phyloP scores from a whole-genome alignment of 1,140 invertebrate species.

The Neuroterus valhalla region DNA sequence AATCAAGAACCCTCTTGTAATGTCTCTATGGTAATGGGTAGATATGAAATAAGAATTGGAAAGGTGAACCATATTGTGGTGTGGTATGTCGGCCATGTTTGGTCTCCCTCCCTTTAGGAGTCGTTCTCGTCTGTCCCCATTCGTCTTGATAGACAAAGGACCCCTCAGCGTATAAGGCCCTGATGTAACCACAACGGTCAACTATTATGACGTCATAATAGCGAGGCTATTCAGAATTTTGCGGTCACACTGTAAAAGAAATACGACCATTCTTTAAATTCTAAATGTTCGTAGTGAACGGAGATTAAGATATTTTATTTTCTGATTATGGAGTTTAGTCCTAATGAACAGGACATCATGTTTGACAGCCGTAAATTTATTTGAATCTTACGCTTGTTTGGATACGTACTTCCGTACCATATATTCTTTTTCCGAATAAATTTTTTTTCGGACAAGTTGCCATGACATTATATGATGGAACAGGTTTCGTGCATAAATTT shows the following conservation, averaged over 20 bases:
- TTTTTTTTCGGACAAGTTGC: no score
- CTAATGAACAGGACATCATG: neutral
- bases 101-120: constrained; percentile 32
- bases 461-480: no score
- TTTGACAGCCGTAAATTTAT: neutral
- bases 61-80: constrained; percentile 1
- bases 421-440: no score
- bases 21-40: neutral
- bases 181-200: constrained; percentile 1
- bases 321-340: neutral
- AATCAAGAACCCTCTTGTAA: no score
- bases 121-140: neutral
- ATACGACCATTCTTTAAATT: constrained; percentile 11
- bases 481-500: neutral
- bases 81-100: constrained; percentile 36
- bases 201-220: constrained; percentile 7
- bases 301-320: constrained; percentile 14
- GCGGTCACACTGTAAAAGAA: neutral
- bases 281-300: neutral
- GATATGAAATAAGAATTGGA: neutral
- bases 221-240: neutral
- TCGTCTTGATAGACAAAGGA: constrained; percentile 24
- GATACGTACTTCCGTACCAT: neutral
- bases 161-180: neutral
- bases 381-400: neutral